A percentile compares a stretch with the other conserved stretches of the same genome.
Conservation (phyloP, 2,113 vertebrate species). For the Mirza zaza region DNA sequence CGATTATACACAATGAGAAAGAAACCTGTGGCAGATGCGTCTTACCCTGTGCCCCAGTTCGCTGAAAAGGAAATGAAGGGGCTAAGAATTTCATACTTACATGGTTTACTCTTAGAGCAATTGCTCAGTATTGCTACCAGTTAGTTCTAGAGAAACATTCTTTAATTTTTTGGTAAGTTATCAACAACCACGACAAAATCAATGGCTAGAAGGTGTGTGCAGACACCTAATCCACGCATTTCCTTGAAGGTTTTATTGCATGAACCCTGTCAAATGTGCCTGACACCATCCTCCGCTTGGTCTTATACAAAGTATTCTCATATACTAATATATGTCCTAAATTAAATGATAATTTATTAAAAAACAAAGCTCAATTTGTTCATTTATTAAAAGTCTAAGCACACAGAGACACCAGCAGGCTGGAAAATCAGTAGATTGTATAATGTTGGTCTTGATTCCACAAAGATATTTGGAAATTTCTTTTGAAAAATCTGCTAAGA, state of each 20-base stretch:
- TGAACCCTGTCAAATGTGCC: not conserved
- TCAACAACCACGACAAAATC: not conserved
- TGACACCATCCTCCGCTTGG: not conserved
- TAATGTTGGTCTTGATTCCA: not conserved
- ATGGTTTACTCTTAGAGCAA: not conserved
- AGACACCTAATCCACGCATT: not conserved
- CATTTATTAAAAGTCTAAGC: not conserved
- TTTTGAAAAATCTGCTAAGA: constrained; percentile 1
- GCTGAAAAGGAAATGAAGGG: not conserved
- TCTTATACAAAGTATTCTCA: not conserved
- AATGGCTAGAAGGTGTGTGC: not conserved
- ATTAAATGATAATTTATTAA: constrained; percentile 10
- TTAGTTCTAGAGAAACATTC: not conserved
- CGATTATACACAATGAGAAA: not conserved
- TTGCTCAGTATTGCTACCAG: not conserved
- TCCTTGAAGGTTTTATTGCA: not conserved
- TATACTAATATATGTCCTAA: not conserved
- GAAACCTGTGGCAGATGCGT: not conserved
- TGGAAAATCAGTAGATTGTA: not conserved
- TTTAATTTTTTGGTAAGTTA: not conserved
- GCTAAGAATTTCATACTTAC: not conserved
- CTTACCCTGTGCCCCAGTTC: not conserved
- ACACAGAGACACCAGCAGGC: not conserved
- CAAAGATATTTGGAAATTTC: not conserved
- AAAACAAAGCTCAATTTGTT: not conserved